Base-by-base conservation (phyloP, 2,888 invertebrate species). In the Cheilosia scutellata region DNA sequence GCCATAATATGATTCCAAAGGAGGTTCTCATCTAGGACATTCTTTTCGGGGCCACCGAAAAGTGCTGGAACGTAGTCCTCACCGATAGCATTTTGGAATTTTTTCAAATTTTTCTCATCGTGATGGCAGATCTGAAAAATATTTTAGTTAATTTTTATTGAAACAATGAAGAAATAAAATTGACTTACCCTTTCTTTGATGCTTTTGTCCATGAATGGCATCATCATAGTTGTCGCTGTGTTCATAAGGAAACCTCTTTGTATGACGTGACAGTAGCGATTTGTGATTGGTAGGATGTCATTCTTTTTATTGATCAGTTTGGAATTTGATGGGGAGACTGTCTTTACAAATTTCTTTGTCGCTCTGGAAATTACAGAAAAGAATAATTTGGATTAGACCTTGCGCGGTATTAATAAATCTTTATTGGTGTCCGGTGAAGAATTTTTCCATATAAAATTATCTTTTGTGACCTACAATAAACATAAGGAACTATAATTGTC, bases 181-280 rank as follows among this genome's bases (percentile, higher is more conserved):
- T 9, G 5, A 53, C 88, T 88, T 88, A 92, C 91, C 9, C 88
- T 88, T 51, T 91, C 91, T 58, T 90, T 90, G 5, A 91, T 88
- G 25, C 90, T 90, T 75, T 90, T 91, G 84, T 90, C 90, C 89
- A 92, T 89, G 25, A 92, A 90, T 20, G 91, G 90, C 88, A 92
- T 89, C 58, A 92, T 88, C 33, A 92, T 79, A 4, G 90, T 88
- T 5, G 90, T 88, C 0, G 90, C 90, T 3, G 91, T 88, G 63
- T 90, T 91, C 89, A 91, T 90, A 0, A 92, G 76, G 44, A 91
- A 89, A 4, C 92, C 91, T 0, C 89, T 89, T 58, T 91, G 91
- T 7, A 92, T 89, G 4, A 92, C 88, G 63, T 92, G 92, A n/a
- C 91, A 89, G 29, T 89, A 87, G 1, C 91, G 89, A 49, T 90